Conservation (phyloP, 2,888 invertebrate genomes). For the Cataglyphis rosenhaueri region DNA sequence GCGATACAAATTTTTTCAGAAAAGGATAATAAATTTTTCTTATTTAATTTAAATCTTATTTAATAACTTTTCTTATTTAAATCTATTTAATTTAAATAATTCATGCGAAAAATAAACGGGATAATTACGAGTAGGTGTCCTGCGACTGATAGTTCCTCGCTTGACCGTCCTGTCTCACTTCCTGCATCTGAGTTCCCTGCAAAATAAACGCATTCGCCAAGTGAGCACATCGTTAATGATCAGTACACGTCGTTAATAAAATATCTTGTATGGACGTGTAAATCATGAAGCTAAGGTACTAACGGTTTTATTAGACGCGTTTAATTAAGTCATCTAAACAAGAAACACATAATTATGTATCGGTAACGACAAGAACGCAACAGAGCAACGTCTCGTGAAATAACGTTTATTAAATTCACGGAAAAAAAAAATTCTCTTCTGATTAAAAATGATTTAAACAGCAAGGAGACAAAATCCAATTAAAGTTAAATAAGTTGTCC, state of each 20-base stretch:
- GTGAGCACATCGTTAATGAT: conserved; percentile 21
- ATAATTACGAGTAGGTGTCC: conserved; percentile 81
- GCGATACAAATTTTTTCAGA: neutral
- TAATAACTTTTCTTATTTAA: no score
- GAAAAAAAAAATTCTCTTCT: neutral
- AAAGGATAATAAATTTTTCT: neutral
- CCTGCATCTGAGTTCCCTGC: conserved; percentile 81
- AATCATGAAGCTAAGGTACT: conserved; percentile 9
- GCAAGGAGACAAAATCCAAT: conserved; percentile 34
- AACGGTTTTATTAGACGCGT: conserved; percentile 40
- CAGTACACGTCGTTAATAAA: conserved; percentile 22
- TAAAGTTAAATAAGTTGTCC: conserved; percentile 26
- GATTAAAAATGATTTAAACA: conserved; percentile 19
- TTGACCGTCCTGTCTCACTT: conserved; percentile 79
- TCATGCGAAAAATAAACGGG: conserved; percentile 18
- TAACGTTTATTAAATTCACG: neutral
- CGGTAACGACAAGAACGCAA: conserved; percentile 6
- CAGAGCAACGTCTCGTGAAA: neutral
- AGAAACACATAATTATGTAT: conserved; percentile 19
- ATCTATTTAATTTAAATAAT: neutral
- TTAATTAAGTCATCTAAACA: conserved; percentile 43
- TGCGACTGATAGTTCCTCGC: conserved; percentile 78
- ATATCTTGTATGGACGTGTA: conserved; percentile 12
- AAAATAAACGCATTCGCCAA: conserved; percentile 5
- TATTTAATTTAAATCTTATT: no score